Evolutionary conservation across 2,797 vertebrate genomes (phyloP), one percentile per base, ranked within the genome.

Genomic region (Myripristis jacobus): DNA sequence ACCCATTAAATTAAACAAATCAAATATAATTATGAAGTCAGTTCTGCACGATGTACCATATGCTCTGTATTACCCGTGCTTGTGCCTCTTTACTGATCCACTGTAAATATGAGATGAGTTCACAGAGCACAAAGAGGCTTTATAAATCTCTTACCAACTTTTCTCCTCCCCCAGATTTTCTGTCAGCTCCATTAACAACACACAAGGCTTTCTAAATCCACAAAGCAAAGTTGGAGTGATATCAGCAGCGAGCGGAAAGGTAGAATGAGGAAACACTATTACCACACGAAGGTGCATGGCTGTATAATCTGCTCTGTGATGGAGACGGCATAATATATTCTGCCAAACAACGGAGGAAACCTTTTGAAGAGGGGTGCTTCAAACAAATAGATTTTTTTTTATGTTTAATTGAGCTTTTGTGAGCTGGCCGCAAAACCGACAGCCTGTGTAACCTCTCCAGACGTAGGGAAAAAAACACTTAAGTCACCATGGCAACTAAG

Each of bases 381-480:
- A 53, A 69, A 65, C 38, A 82, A 79, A 47, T 36, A 12, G 36
- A 74, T 7, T 7, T 55, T 34, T n/a, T n/a, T n/a, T n/a, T n/a
- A 82, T 86, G 82, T 71, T 75, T 75, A 81, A 83, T 63, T 15
- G 61, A 51, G 62, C 78, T 78, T 5, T 48, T 62, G 52, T 73
- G 31, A 0, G 69, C 64, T 24, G 22, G 19, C 4, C 27, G 51
- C 46, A 19, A 52, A n/a, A n/a, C n/a, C n/a, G n/a, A n/a, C n/a
- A n/a, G 29, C 16, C 25, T 6, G 18, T 18, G 57, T 62, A 61
- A 46, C 77, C 83, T 80, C 81, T 80, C 47, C 79, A 77, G 43
- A 58, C 41, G 15, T 57, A 75, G 46, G 77, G 71, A 88, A 89
- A 85, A 73, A 88, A 89, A 85, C 88, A 85, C 78, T 87, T 22